A percentile compares a stretch with the other conserved stretches of the same genome.
Evolutionary conservation across 2,113 vertebrate genomes (phyloP).

Genomic region (Colius striatus): DNA sequence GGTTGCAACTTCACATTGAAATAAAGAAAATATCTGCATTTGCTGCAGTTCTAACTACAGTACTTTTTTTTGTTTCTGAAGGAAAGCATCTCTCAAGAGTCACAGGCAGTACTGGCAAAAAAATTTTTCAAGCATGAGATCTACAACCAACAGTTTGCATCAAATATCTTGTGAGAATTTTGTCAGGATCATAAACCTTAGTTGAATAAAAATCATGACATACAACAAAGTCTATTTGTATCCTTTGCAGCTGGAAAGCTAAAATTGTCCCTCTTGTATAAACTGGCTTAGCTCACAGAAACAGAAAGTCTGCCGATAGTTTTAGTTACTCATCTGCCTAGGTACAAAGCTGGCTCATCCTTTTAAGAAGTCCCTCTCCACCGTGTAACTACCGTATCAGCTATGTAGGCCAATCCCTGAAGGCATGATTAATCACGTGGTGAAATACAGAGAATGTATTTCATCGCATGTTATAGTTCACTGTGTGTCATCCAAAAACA

Average conservation of each 20-base stretch:
- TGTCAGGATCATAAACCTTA: background rate
- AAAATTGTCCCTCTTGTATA: background rate
- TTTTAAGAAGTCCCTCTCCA: background rate
- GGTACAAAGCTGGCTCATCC: background rate
- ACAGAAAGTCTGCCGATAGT: background rate
- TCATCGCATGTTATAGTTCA: rapidly evolving
- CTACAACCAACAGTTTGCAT: background rate
- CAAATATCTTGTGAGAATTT: background rate
- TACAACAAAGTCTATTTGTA: background rate
- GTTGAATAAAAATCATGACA: too few relatives aligned
- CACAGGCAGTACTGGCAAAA: background rate
- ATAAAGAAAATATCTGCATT: background rate
- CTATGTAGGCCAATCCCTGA: background rate
- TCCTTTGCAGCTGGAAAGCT: background rate
- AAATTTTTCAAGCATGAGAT: background rate
- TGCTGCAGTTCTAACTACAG: background rate
- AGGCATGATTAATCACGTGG: background rate
- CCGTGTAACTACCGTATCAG: background rate
- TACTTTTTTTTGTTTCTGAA: background rate
- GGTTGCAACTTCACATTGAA: background rate
- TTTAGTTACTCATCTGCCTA: background rate
- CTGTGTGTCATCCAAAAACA: background rate
- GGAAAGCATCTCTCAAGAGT: background rate
- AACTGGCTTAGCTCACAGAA: background rate
- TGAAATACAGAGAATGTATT: background rate